Evolutionary conservation across 1,140 invertebrate genomes (phyloP).

Genomic region (Drosophila punjabiensis): DNA sequence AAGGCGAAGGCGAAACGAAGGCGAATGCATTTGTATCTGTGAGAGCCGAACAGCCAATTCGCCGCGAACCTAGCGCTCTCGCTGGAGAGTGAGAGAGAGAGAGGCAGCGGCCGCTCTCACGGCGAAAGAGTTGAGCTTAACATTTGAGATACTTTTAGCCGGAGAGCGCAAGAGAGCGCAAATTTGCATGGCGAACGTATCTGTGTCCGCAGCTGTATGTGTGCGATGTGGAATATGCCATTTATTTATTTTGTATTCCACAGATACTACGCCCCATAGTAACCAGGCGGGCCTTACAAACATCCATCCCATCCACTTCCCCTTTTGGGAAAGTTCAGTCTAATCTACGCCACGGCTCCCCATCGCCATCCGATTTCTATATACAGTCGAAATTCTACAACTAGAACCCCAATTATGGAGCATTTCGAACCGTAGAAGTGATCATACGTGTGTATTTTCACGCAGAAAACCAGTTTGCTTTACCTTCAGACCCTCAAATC

Average conservation of each 20-base stretch:
- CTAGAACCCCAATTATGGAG: constrained; percentile 8
- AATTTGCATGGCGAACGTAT: constrained; percentile 45
- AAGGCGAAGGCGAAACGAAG: constrained; percentile 42
- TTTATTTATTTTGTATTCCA: constrained; percentile 51
- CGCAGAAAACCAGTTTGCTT: constrained; percentile 4
- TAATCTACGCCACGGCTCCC: constrained; percentile 53
- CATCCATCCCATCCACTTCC: constrained; percentile 39
- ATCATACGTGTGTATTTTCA: constrained; percentile 2
- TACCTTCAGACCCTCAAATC: neutral
- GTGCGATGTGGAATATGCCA: constrained; percentile 49
- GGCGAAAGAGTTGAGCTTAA: constrained; percentile 45
- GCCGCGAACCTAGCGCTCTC: constrained; percentile 18
- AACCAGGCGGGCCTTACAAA: constrained; percentile 30
- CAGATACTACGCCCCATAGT: constrained; percentile 53
- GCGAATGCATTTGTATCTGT: constrained; percentile 39
- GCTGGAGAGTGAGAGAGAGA: neutral
- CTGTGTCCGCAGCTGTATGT: constrained; percentile 28
- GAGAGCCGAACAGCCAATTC: constrained; percentile 29
- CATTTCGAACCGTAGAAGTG: constrained; percentile 7
- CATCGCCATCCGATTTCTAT: constrained; percentile 28
- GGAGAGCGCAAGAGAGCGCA: constrained; percentile 7
- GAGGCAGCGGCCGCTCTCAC: neutral
- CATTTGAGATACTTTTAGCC: constrained; percentile 36
- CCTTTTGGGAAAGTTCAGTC: constrained; percentile 66
- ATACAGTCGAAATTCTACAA: constrained; percentile 19